phyloP scores from a whole-genome alignment of 2,113 vertebrate genomes.

The Chionis minor region DNA sequence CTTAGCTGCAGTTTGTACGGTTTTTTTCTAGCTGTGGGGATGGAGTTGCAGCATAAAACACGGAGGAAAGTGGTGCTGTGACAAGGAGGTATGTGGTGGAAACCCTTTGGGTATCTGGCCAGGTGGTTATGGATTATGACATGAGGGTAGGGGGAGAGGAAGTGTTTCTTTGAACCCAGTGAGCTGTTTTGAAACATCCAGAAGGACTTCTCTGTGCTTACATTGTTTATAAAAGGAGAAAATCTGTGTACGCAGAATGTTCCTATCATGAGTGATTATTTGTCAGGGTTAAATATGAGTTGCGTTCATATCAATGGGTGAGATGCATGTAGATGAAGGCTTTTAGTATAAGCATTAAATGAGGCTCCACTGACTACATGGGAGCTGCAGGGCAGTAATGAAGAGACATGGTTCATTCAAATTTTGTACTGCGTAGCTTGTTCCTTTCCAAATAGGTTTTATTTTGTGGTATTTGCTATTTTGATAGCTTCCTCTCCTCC shows the following conservation, averaged over 20 bases:
- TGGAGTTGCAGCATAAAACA: not conserved
- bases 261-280: not conserved
- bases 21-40: not conserved
- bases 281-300: not conserved
- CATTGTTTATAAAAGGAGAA: not conserved
- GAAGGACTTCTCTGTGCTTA: not conserved
- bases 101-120: not conserved
- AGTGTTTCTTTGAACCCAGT: not conserved
- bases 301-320: not conserved
- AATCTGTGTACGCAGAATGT: rapidly evolving
- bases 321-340: not conserved
- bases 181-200: not conserved
- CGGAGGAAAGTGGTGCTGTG: not conserved
- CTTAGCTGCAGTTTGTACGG: not conserved
- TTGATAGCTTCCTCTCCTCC: not conserved
- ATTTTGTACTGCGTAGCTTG: not conserved
- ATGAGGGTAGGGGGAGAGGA: not conserved
- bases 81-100: not conserved
- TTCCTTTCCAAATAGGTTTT: slow-evolving; percentile 15
- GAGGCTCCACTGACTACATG: not conserved
- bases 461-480: slow-evolving; percentile 25
- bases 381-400: not conserved
- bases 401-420: not conserved
- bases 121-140: not conserved
- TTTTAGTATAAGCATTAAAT: not conserved